Conservation (phyloP, 2,888 invertebrate species). For the Torymus tubicola region DNA sequence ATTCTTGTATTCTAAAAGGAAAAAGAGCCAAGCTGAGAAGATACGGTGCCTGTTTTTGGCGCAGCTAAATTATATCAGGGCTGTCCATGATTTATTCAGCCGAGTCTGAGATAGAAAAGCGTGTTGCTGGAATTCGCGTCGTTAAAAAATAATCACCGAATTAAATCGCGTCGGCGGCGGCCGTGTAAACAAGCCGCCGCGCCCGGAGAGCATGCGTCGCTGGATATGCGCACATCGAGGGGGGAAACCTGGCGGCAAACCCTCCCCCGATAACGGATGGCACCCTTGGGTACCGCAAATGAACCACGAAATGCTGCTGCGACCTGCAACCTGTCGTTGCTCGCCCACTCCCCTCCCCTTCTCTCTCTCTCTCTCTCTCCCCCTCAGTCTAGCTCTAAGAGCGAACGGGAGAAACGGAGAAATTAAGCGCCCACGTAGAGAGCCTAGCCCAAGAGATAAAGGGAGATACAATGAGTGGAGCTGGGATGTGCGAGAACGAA, state of each 20-base stretch:
- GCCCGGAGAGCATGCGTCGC: conserved; percentile 58
- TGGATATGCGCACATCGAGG: conserved; percentile 14
- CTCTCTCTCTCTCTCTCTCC: conserved; percentile 18
- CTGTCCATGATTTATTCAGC: conserved; percentile 45
- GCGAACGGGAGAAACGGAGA: conserved; percentile 37
- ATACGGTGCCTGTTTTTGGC: too few relatives aligned
- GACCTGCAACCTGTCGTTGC: conserved; percentile 74
- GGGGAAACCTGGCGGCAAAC: conserved; percentile 55
- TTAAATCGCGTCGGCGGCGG: conserved; percentile 72
- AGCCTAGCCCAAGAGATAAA: conserved; percentile 22
- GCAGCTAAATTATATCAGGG: too few relatives aligned
- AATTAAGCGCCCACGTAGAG: conserved; percentile 29
- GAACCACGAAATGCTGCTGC: conserved; percentile 76
- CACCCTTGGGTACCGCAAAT: conserved; percentile 77
- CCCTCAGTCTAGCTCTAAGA: conserved; percentile 16
- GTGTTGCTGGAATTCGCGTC: conserved; percentile 63
- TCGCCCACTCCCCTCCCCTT: conserved; percentile 58
- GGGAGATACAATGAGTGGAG: conserved; percentile 44
- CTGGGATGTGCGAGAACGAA: conserved; percentile 9
- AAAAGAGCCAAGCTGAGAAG: too few relatives aligned
- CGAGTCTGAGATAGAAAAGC: conserved; percentile 33
- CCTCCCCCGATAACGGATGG: conserved; percentile 74
- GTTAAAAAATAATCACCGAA: conserved; percentile 76
- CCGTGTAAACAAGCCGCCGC: conserved; percentile 74
- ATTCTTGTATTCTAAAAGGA: too few relatives aligned